phyloP scores from a whole-genome alignment of 2,113 vertebrate species.

The Toxostoma redivivum region DNA sequence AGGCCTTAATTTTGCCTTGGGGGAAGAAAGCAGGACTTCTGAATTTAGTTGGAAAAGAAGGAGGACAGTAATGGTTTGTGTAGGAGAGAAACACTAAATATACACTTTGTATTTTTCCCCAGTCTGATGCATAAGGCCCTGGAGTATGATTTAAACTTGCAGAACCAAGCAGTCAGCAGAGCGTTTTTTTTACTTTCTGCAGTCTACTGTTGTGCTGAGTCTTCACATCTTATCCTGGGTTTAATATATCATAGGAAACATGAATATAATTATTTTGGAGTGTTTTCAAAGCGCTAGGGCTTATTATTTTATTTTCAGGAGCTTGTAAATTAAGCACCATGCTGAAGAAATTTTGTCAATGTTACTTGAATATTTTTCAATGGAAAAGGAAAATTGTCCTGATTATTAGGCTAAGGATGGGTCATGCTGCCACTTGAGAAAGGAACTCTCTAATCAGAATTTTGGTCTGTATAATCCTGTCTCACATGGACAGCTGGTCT shows the following conservation, averaged over 20 bases:
- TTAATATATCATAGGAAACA: not conserved
- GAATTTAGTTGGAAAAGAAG: not conserved
- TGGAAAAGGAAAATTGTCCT: not conserved
- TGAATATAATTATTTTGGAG: not conserved
- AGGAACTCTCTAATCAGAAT: not conserved
- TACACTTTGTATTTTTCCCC: not conserved
- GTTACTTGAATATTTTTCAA: not conserved
- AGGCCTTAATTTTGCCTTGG: not conserved
- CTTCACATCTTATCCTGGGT: not conserved
- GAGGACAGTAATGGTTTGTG: not conserved
- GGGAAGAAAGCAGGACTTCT: not conserved
- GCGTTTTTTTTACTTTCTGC: not conserved
- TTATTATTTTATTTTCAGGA: not conserved
- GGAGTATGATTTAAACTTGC: not conserved
- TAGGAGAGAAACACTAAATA: not conserved
- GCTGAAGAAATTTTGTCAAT: not conserved
- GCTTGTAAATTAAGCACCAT: not conserved
- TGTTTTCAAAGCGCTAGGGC: not conserved
- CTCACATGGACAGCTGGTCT: not conserved
- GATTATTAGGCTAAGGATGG: not conserved
- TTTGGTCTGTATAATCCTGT: not conserved
- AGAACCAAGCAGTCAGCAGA: not conserved
- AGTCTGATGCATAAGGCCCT: not conserved
- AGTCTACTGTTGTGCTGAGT: not conserved
- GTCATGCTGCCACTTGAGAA: not conserved